These are phyloP conservation scores for Urophycis tenuis DNA, from an alignment of 2,797 vertebrate genomes.

Conservation along the genomic window DNA sequence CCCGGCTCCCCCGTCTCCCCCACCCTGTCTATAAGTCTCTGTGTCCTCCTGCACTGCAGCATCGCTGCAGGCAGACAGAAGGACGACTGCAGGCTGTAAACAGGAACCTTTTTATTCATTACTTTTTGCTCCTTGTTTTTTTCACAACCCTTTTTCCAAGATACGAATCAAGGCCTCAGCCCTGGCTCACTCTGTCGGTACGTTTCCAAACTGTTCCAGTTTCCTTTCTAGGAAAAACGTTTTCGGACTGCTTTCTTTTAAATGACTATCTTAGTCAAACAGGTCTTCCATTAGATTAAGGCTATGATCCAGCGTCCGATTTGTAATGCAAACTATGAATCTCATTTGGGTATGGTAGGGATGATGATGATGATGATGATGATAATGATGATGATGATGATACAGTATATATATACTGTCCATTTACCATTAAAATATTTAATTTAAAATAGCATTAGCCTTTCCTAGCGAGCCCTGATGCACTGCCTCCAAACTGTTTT, in stretches of 20 bases:
- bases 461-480: not conserved
- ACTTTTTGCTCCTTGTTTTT: not conserved
- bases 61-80: not conserved
- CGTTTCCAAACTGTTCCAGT: not conserved
- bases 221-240: not conserved
- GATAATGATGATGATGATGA: not conserved
- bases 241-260: not conserved
- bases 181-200: not conserved
- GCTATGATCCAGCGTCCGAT: not conserved
- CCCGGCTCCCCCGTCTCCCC: not conserved
- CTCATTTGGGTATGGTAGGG: no score
- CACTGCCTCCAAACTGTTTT: not conserved
- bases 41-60: not conserved
- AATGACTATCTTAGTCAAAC: not conserved
- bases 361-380: not conserved
- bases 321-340: not conserved
- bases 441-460: not conserved
- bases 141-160: not conserved
- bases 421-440: not conserved
- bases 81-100: not conserved
- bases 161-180: not conserved
- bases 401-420: not conserved
- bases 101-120: not conserved
- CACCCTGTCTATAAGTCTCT: not conserved
- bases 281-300: not conserved